Conservation (phyloP, 1,140 invertebrate species). For the Amphibalanus amphitrite region DNA sequence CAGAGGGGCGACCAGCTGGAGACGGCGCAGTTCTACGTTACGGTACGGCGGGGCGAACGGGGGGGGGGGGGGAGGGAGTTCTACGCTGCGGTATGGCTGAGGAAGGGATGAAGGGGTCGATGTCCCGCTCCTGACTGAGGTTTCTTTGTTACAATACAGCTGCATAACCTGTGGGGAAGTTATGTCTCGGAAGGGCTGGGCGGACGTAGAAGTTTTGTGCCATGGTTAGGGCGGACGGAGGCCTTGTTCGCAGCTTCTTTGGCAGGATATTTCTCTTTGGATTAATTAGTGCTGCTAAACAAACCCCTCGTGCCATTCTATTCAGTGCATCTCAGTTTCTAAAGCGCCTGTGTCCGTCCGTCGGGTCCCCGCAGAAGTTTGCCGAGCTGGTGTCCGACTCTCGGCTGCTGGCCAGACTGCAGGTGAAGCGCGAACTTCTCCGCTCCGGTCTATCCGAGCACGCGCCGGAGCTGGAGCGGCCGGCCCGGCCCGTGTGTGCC, state of each 20-base stretch:
- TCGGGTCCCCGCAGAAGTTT: constrained; percentile 70
- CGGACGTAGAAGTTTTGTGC: no score
- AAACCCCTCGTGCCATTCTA: not conserved
- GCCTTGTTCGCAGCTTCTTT: no score
- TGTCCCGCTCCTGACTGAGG: not conserved
- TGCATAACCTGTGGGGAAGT: no score
- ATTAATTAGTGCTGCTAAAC: no score
- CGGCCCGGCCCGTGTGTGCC: not conserved
- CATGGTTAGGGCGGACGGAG: no score
- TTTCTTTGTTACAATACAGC: no score
- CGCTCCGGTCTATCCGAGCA: not conserved
- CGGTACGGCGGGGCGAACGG: constrained; percentile 28
- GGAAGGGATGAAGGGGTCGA: no score
- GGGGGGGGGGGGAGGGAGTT: not conserved
- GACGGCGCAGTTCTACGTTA: constrained; percentile 73
- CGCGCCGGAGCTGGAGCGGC: not conserved
- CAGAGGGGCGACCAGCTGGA: constrained; percentile 57
- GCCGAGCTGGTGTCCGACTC: constrained; percentile 72
- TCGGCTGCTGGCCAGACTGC: constrained; percentile 72
- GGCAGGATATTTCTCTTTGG: no score
- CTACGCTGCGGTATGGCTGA: no score
- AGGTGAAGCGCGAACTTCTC: constrained; percentile 59
- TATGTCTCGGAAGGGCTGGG: no score
- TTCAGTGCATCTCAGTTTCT: no score
- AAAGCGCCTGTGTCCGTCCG: no score